phyloP scores from a whole-genome alignment of 2,888 invertebrate species.

The Athrips mouffetella region DNA sequence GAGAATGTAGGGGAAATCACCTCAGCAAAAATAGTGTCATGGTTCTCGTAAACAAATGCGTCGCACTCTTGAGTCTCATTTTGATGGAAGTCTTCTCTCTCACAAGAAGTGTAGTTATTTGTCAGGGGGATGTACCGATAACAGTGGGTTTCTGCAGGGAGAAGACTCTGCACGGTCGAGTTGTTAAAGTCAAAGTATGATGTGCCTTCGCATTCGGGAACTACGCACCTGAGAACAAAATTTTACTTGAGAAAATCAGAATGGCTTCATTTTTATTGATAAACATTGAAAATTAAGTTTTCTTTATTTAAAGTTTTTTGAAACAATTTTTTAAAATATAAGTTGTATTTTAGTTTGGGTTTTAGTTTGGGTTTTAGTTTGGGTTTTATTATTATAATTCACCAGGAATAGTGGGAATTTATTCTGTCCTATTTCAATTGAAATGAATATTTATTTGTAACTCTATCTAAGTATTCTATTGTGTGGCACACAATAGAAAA shows the following conservation, averaged over 20 bases:
- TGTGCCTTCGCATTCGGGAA: conserved; percentile 75
- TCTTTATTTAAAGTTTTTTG: no score
- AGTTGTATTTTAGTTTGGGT: no score
- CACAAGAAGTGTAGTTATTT: conserved; percentile 33
- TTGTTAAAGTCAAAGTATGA: conserved; percentile 31
- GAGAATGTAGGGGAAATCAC: no score
- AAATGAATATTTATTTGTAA: no score
- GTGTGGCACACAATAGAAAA: no score
- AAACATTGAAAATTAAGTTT: neutral
- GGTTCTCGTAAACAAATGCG: conserved; percentile 46
- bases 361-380: no score
- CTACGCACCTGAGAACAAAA: conserved; percentile 64
- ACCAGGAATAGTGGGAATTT: no score
- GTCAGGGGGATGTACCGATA: conserved; percentile 38
- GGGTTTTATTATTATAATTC: no score
- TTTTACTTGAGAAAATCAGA: neutral
- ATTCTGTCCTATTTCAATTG: no score
- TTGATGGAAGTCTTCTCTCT: conserved; percentile 39
- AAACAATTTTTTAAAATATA: no score
- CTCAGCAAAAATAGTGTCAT: conserved; percentile 61
- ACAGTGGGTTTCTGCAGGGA: conserved; percentile 37
- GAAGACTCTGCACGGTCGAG: conserved; percentile 35
- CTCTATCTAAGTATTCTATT: no score
- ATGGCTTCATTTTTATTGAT: neutral
- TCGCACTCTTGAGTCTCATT: conserved; percentile 45